Evolutionary conservation across 2,888 invertebrate genomes (phyloP).

Genomic region (Mayetiola destructor): DNA sequence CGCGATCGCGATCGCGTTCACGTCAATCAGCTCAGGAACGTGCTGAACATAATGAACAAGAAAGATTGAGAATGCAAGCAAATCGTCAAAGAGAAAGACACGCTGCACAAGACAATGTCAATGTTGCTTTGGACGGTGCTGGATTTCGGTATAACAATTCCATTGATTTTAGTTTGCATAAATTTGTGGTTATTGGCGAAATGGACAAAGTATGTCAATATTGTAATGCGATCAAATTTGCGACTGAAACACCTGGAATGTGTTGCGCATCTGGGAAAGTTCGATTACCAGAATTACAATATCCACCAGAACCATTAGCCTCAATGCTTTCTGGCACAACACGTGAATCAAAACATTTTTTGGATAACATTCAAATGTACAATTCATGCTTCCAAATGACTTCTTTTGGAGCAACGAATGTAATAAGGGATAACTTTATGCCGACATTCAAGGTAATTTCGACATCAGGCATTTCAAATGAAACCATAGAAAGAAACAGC

Average conservation of each 20-base stretch:
- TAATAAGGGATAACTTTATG: slow-evolving; percentile 17
- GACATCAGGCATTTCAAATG: not conserved
- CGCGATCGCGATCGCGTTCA: no score
- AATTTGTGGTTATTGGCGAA: slow-evolving; percentile 23
- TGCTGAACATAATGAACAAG: no score
- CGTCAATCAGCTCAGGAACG: no score
- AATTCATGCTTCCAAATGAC: slow-evolving; percentile 23
- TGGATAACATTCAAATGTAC: slow-evolving; percentile 21
- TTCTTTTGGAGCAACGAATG: slow-evolving; percentile 20
- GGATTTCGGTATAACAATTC: slow-evolving; percentile 24
- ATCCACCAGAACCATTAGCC: slow-evolving; percentile 22
- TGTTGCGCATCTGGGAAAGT: slow-evolving; percentile 27
- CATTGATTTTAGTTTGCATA: slow-evolving; percentile 23
- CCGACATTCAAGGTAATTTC: slow-evolving; percentile 16
- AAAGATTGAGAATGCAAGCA: no score
- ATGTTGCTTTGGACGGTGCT: not conserved
- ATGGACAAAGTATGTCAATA: slow-evolving; percentile 23
- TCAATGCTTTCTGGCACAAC: slow-evolving; percentile 21
- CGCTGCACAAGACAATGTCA: no score
- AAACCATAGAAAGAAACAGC: no score
- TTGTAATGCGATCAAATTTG: slow-evolving; percentile 22
- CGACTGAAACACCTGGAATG: slow-evolving; percentile 22
- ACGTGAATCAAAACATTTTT: slow-evolving; percentile 22
- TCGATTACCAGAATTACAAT: slow-evolving; percentile 24
- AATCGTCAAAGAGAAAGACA: no score